These are phyloP conservation scores for Chauna torquata DNA, from an alignment of 2,113 vertebrate species.

Conservation along the genomic window DNA sequence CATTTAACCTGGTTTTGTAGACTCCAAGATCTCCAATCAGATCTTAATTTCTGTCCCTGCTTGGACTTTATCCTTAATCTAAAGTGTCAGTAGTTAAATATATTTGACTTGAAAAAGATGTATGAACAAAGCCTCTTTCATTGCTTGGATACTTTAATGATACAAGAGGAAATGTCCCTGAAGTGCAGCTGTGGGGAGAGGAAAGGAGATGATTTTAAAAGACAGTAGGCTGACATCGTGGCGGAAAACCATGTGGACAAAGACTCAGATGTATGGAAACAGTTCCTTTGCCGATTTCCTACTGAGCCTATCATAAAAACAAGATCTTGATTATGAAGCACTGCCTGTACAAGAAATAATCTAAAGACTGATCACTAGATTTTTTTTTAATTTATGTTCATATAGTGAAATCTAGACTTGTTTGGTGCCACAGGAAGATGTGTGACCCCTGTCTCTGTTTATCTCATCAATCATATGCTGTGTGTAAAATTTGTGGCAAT, in stretches of 20 bases:
- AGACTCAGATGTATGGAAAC: background rate
- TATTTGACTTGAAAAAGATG: constrained; percentile 29
- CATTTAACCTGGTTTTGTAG: constrained; percentile 38
- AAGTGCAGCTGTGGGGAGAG: background rate
- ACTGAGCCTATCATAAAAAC: background rate
- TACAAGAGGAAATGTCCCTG: background rate
- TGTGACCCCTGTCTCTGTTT: background rate
- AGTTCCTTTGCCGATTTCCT: background rate
- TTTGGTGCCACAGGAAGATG: background rate
- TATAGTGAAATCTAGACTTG: background rate
- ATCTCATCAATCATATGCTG: background rate
- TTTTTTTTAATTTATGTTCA: background rate
- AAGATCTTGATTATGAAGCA: background rate
- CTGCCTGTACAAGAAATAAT: background rate
- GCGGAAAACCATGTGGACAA: background rate
- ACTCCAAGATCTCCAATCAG: constrained; percentile 2
- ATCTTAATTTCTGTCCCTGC: constrained; percentile 44
- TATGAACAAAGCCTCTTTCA: background rate
- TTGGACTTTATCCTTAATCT: constrained; percentile 34
- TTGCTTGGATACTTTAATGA: background rate
- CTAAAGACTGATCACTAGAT: background rate
- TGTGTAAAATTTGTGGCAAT: background rate
- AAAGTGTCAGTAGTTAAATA: constrained; percentile 41
- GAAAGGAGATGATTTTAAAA: background rate
- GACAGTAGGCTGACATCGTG: background rate